phyloP scores from a whole-genome alignment of 2,888 invertebrate species.

The Orthosia gothica region DNA sequence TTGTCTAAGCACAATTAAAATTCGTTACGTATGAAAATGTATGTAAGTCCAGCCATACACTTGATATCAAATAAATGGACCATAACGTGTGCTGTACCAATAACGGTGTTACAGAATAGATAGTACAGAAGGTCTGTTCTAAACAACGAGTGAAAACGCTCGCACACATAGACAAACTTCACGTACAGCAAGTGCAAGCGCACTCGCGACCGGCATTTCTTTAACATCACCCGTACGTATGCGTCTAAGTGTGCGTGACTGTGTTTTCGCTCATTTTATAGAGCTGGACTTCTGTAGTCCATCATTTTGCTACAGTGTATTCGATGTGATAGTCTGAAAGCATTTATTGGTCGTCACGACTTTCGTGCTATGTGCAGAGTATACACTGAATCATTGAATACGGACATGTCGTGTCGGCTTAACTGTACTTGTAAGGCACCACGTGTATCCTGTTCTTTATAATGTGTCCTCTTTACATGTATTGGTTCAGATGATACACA shows the following conservation, averaged over 20 bases:
- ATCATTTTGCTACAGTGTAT: background rate
- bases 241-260: background rate
- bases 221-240: background rate
- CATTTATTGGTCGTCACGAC: constrained; percentile 84
- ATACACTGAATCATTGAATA: constrained; percentile 70
- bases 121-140: background rate
- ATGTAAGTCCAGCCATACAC: constrained; percentile 54
- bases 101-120: constrained; percentile 11
- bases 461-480: constrained; percentile 53
- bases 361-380: constrained; percentile 77
- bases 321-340: constrained; percentile 70
- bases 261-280: background rate
- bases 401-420: constrained; percentile 59
- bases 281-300: constrained; percentile 3
- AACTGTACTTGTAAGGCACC: constrained; percentile 63
- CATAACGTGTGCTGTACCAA: constrained; percentile 67
- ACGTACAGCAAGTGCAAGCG: background rate
- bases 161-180: background rate
- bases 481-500: constrained; percentile 48
- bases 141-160: background rate
- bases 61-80: constrained; percentile 72
- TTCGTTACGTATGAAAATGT: constrained; percentile 58
- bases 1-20: constrained; percentile 48
- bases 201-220: background rate
- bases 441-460: constrained; percentile 68